phyloP scores from a whole-genome alignment of 2,888 invertebrate species.

The Hermaeophaga mercurialis region DNA sequence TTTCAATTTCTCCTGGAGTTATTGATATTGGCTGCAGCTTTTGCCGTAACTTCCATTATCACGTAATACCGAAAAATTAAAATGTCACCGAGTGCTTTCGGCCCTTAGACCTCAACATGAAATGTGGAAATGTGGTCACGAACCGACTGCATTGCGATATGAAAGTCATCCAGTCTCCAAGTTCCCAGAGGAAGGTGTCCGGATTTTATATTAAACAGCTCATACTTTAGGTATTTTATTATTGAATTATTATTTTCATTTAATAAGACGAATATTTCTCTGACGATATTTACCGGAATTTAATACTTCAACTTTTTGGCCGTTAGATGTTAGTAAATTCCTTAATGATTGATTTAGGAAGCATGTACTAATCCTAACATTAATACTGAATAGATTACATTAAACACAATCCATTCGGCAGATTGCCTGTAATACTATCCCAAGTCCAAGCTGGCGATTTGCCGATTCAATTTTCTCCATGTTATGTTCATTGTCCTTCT shows the following conservation, averaged over 20 bases:
- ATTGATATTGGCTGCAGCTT: conserved; percentile 17
- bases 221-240: no score
- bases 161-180: conserved; percentile 27
- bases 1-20: conserved; percentile 7
- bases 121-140: conserved; percentile 43
- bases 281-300: no score
- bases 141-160: conserved; percentile 40
- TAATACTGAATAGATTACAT: no score
- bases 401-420: no score
- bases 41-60: conserved; percentile 37
- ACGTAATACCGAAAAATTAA: conserved; percentile 43
- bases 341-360: no score
- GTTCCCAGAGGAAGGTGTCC: background rate
- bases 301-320: no score
- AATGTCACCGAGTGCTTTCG: conserved; percentile 37
- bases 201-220: background rate
- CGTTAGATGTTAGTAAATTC: no score
- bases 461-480: conserved; percentile 18
- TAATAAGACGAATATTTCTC: no score
- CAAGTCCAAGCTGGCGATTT: conserved; percentile 4
- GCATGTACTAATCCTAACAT: no score
- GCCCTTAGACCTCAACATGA: conserved; percentile 21
- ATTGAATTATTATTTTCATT: no score
- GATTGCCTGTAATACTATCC: no score
- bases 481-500: conserved; percentile 23